Conservation (phyloP, 2,113 vertebrate genomes). For the Poecilia latipinna region DNA sequence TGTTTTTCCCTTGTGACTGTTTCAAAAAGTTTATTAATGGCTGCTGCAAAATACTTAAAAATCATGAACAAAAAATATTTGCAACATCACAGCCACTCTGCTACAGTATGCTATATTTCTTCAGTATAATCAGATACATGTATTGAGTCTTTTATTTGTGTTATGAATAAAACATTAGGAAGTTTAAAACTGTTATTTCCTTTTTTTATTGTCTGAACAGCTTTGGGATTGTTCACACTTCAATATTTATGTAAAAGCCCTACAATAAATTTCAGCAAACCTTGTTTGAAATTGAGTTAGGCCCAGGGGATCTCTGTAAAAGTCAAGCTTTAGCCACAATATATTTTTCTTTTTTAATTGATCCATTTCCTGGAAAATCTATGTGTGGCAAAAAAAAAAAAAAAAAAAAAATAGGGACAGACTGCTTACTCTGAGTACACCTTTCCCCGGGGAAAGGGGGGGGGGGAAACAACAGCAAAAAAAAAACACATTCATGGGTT, state of each 20-base stretch:
- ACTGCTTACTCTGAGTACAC: slow-evolving; percentile 4
- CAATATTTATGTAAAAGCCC: slow-evolving; percentile 8
- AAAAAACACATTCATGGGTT: not conserved
- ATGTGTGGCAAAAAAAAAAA: not conserved
- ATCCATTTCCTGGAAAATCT: not conserved
- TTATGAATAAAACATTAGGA: slow-evolving; percentile 11
- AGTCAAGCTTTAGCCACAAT: slow-evolving; percentile 8
- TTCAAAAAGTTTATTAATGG: not conserved
- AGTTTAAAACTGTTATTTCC: slow-evolving; percentile 10
- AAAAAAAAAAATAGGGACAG: not conserved
- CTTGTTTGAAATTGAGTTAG: slow-evolving; percentile 30
- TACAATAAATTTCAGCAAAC: slow-evolving; percentile 14
- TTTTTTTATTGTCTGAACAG: not conserved
- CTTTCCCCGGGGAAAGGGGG: not conserved
- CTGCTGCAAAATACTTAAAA: not conserved
- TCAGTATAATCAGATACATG: not conserved
- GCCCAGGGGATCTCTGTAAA: slow-evolving; percentile 16
- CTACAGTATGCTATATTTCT: not conserved
- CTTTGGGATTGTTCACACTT: slow-evolving; percentile 10
- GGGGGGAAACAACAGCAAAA: too few species aligned
- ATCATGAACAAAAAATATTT: not conserved
- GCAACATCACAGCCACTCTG: not conserved
- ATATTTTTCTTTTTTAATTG: slow-evolving; percentile 1
- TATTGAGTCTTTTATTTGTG: not conserved
- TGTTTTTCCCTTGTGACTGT: not conserved